Conservation (phyloP, 2,888 invertebrate genomes). For the Phalangium opilio region DNA sequence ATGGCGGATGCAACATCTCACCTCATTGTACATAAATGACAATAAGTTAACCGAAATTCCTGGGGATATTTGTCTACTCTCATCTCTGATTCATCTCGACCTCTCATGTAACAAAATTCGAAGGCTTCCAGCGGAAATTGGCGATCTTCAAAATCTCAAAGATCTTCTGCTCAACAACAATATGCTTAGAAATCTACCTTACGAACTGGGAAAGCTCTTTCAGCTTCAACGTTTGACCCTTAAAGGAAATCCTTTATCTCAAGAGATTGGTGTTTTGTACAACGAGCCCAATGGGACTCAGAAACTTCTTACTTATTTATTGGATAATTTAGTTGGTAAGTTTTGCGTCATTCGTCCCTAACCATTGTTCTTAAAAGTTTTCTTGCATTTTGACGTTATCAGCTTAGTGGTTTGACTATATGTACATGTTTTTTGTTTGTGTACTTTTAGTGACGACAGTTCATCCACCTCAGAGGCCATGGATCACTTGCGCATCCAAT, state of each 20-base stretch:
- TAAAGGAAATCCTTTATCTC: slow-evolving; percentile 83
- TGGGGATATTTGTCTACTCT: slow-evolving; percentile 69
- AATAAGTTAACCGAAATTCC: slow-evolving; percentile 84
- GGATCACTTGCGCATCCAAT: slow-evolving; percentile 51
- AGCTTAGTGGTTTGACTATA: no score
- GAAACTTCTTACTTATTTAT: slow-evolving; percentile 82
- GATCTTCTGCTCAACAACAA: slow-evolving; percentile 90
- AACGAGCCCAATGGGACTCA: slow-evolving; percentile 85
- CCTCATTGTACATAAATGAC: slow-evolving; percentile 87
- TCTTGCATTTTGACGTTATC: no score
- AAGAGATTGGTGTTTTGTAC: slow-evolving; percentile 79
- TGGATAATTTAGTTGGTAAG: slow-evolving; percentile 86
- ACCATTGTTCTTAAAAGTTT: not conserved
- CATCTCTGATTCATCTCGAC: slow-evolving; percentile 73
- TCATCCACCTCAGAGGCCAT: slow-evolving; percentile 81
- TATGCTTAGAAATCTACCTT: slow-evolving; percentile 80
- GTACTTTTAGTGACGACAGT: slow-evolving; percentile 57
- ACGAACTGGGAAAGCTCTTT: slow-evolving; percentile 93
- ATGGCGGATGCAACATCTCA: slow-evolving; percentile 81
- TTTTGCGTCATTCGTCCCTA: not conserved
- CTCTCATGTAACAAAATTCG: slow-evolving; percentile 87
- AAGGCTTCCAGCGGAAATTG: slow-evolving; percentile 85
- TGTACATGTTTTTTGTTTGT: no score
- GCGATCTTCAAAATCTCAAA: slow-evolving; percentile 87
- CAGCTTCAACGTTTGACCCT: slow-evolving; percentile 59